Evolutionary conservation across 1,140 invertebrate genomes (phyloP).

Genomic region (Zaprionus taronus): DNA sequence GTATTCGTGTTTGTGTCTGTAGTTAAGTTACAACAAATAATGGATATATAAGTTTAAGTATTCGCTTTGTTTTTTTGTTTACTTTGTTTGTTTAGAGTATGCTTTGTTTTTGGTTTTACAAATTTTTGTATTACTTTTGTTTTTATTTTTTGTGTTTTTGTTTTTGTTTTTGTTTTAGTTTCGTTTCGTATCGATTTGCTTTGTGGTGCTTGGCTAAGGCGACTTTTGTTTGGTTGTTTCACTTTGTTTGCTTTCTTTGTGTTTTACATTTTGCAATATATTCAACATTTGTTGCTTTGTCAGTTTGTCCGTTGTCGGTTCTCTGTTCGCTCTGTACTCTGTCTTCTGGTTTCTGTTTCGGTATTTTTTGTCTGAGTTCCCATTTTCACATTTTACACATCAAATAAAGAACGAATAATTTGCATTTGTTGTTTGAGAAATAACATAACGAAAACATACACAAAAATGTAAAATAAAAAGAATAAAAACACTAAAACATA

Average conservation of each 20-base stretch:
- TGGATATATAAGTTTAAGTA: conserved; percentile 62
- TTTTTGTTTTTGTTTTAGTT: conserved; percentile 49
- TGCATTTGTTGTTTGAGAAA: conserved; percentile 42
- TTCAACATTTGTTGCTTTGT: conserved; percentile 66
- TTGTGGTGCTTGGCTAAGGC: conserved; percentile 83
- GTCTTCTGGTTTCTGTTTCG: conserved; percentile 38
- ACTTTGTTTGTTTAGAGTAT: conserved; percentile 16
- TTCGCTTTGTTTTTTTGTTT: conserved; percentile 41
- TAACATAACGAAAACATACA: conserved; percentile 9
- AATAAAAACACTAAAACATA: conserved; percentile 15
- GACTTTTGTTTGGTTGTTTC: conserved; percentile 81
- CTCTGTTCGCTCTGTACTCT: conserved; percentile 28
- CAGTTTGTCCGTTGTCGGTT: conserved; percentile 43
- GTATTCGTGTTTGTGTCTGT: conserved; percentile 36
- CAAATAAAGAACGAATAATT: conserved; percentile 48
- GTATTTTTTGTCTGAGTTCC: conserved; percentile 29
- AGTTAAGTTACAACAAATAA: conserved; percentile 76
- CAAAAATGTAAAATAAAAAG: conserved; percentile 16
- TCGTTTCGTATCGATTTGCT: conserved; percentile 67
- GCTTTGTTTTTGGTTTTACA: conserved; percentile 56
- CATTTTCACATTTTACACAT: conserved; percentile 51
- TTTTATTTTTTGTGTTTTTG: conserved; percentile 10
- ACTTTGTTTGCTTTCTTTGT: conserved; percentile 58
- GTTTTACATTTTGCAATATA: conserved; percentile 80
- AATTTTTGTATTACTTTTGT: conserved; percentile 51